Percentiles rank a stretch among this genome's conserved stretches.
These are phyloP conservation scores for Catajapyx aquilonaris DNA, from an alignment of 1,140 invertebrate genomes.

Conservation along the genomic window DNA sequence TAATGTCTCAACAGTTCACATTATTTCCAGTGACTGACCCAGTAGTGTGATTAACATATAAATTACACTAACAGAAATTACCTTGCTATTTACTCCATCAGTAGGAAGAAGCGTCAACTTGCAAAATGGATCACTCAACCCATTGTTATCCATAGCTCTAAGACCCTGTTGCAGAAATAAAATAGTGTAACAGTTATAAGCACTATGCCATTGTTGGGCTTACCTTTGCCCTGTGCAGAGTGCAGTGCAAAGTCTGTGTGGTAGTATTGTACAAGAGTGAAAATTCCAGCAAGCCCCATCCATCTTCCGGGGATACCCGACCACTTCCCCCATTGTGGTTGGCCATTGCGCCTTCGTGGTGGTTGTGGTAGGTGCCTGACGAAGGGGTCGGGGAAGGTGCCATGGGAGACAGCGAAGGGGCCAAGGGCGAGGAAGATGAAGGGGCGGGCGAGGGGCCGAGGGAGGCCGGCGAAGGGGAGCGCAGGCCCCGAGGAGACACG, in stretches of 20 bases:
- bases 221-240: conserved; percentile 39
- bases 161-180: conserved; percentile 26
- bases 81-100: conserved; percentile 20
- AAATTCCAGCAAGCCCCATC: conserved; percentile 48
- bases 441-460: conserved; percentile 8
- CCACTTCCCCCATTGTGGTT: no score
- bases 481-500: neutral
- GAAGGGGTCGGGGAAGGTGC: no score
- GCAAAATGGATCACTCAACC: conserved; percentile 78
- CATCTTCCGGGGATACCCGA: conserved; percentile 19
- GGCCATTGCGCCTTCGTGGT: no score
- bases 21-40: neutral
- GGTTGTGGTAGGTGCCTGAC: no score
- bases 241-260: conserved; percentile 53
- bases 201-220: neutral
- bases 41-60: conserved; percentile 2
- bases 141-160: conserved; percentile 70
- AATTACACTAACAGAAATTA: neutral
- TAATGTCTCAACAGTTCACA: neutral
- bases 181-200: neutral
- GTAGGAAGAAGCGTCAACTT: conserved; percentile 64
- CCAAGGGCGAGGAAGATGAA: no score
- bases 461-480: neutral
- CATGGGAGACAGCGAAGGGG: no score
- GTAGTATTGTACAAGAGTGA: conserved; percentile 54